A percentile compares a stretch with the other conserved stretches of the same genome.
Evolutionary conservation across 1,140 invertebrate genomes (phyloP).

Genomic region (Macrosteles quadrilineatus): DNA sequence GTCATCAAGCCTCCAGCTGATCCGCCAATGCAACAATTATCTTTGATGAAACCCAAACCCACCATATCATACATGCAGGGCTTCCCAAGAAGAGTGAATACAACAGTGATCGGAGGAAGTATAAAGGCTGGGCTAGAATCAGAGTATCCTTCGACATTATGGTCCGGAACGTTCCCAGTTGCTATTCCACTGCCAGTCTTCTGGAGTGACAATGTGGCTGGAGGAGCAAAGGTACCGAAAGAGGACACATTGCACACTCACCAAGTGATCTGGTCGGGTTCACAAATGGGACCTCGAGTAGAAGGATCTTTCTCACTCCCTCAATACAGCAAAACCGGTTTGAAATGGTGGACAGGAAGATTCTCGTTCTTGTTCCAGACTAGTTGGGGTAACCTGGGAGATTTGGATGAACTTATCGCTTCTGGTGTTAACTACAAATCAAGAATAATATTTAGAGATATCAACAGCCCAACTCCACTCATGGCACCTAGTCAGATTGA

Average conservation of each 20-base stretch:
- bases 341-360: conserved; percentile 36
- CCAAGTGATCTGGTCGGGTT: conserved; percentile 34
- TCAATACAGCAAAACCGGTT: conserved; percentile 32
- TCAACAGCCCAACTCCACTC: neutral
- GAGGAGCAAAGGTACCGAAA: neutral
- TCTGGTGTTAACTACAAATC: conserved; percentile 27
- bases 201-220: conserved; percentile 20
- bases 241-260: conserved; percentile 28
- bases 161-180: conserved; percentile 33
- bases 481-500: conserved; percentile 20
- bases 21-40: neutral
- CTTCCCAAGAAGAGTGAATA: conserved; percentile 20
- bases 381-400: neutral
- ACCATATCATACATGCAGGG: neutral
- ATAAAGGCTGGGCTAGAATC: conserved; percentile 1
- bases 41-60: neutral
- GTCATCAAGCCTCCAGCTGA: conserved; percentile 29
- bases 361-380: conserved; percentile 13
- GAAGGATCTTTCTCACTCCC: conserved; percentile 32
- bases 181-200: conserved; percentile 33
- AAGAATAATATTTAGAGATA: conserved; percentile 19
- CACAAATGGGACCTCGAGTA: conserved; percentile 28
- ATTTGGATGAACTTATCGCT: conserved; percentile 12
- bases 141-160: conserved; percentile 23
- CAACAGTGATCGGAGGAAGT: conserved; percentile 31